Evolutionary conservation across 2,797 vertebrate genomes (phyloP), one percentile per base, ranked within the genome.

Genomic region (Aldrovandia affinis): DNA sequence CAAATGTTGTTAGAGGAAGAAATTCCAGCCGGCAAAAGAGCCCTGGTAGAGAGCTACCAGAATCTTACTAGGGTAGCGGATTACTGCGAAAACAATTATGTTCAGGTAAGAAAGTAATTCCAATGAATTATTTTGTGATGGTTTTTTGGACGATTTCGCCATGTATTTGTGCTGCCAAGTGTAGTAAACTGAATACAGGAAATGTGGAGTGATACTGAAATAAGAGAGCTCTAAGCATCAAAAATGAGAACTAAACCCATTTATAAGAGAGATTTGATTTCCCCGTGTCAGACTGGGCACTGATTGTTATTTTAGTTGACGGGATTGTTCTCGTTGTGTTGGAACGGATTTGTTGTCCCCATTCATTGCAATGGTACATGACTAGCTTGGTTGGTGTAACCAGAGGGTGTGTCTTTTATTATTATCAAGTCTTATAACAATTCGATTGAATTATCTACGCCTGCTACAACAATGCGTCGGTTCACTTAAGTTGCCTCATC

Each of bases 1-100:
- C 98, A 99, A 96, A 98, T 99, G 98, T 95, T 99, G 92, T 93
- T 99, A 98, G 98, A 99, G 95, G 98, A 99, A 95, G 98, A 99
- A 93, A 99, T 99, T 92, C 98, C 98, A 85, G 97, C 97, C 85
- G 97, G 98, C 87, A 99, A 99, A 96, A 93, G 97, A 94, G 98
- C 98, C 82, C 95, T 99, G 28, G 96, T 99, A 87, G 98, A 99
- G 95, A 99, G 98, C 96, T 98, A 98, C 92, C 97, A 98, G 93
- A 99, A 99, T 91, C 97, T 99, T 83, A 97, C 97, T 88, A 95
- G 96, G 88, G 98, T 99, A 50, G 98, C 98, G 83, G 98, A 99
- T 93, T 99, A 99, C 96, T 99, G 98, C 92, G 98, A 99, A 90
- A 98, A 96, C 96, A 99, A 99, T 96, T 99, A 99, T 96, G 96